Evolutionary conservation across 37 sponge, comb jelly and placozoan genomes (phyloP).

Genomic region (Axinella damicornis): DNA sequence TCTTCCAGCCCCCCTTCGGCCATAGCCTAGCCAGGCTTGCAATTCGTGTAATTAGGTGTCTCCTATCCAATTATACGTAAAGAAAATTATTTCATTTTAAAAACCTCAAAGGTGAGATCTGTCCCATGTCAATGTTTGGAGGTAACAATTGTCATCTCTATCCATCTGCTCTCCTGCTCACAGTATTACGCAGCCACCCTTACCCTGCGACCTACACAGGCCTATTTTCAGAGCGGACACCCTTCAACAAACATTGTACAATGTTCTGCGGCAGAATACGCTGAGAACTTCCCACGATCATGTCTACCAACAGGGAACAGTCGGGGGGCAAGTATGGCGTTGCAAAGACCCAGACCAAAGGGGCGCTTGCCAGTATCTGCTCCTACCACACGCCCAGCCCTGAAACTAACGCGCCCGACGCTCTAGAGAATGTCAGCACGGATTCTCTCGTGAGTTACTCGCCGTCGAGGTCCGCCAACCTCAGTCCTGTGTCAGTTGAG

Average conservation of each 20-base stretch:
- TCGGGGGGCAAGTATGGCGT: not conserved
- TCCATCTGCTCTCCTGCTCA: conserved; percentile 22
- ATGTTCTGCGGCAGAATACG: not conserved
- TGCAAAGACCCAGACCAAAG: not conserved
- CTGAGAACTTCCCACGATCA: not conserved
- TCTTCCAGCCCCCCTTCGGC: conserved; percentile 4
- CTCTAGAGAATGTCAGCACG: conserved; percentile 45
- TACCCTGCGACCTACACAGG: not conserved
- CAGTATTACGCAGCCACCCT: conserved; percentile 11
- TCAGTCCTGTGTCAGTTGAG: conserved; percentile 33
- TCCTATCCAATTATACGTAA: conserved; percentile 14
- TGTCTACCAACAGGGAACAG: too few relatives aligned
- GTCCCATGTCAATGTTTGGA: not conserved
- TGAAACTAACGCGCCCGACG: conserved; percentile 18
- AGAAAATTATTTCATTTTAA: not conserved
- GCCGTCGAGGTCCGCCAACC: conserved; percentile 6
- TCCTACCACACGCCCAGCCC: conserved; percentile 59
- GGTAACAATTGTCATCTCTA: not conserved
- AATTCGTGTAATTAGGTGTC: not conserved
- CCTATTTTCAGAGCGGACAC: conserved; percentile 20
- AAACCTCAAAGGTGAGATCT: conserved; percentile 3
- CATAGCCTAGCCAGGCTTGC: not conserved
- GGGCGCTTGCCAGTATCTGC: conserved; percentile 54
- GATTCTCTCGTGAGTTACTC: conserved; percentile 51
- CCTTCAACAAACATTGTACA: conserved; percentile 7